Percentiles rank a stretch among this genome's conserved stretches.
Evolutionary conservation across 1,140 invertebrate genomes (phyloP).

Genomic region (Brachionus koreanus): DNA sequence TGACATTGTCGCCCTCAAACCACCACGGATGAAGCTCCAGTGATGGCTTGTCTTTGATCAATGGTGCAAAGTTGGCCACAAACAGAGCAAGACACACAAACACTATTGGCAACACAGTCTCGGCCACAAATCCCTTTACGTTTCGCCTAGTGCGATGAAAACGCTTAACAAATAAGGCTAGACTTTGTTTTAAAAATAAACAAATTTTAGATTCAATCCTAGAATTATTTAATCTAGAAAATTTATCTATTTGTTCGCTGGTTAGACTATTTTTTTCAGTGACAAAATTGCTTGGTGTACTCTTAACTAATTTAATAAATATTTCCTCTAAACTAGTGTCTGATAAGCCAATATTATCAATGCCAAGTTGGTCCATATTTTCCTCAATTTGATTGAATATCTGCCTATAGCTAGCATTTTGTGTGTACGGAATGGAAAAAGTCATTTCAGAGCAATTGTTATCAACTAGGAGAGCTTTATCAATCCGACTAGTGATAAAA

Average conservation of each 20-base stretch:
- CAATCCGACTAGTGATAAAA: background rate
- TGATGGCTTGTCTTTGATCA: slow-evolving; percentile 56
- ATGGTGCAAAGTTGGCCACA: slow-evolving; percentile 57
- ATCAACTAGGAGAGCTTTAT: slow-evolving; percentile 45
- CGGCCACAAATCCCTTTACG: slow-evolving; percentile 62
- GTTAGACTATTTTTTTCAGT: background rate
- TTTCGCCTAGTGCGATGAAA: slow-evolving; percentile 61
- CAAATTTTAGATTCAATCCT: background rate
- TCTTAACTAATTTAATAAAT: slow-evolving; percentile 61
- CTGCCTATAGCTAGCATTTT: background rate
- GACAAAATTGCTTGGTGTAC: background rate
- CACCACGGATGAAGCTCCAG: slow-evolving; percentile 61
- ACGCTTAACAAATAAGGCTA: slow-evolving; percentile 61
- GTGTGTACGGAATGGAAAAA: slow-evolving; percentile 56
- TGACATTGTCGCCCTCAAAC: slow-evolving; percentile 51
- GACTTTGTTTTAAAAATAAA: slow-evolving; percentile 54
- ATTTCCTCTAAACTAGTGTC: slow-evolving; percentile 56
- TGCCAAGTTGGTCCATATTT: slow-evolving; percentile 46
- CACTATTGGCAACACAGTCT: slow-evolving; percentile 63
- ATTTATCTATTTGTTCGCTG: background rate
- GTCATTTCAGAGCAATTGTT: slow-evolving; percentile 55
- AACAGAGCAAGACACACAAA: slow-evolving; percentile 61
- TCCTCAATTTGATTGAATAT: slow-evolving; percentile 46
- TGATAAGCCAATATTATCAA: slow-evolving; percentile 52
- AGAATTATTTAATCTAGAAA: background rate